phyloP scores from a whole-genome alignment of 1,140 invertebrate genomes.

The Papilio polyxenes region DNA sequence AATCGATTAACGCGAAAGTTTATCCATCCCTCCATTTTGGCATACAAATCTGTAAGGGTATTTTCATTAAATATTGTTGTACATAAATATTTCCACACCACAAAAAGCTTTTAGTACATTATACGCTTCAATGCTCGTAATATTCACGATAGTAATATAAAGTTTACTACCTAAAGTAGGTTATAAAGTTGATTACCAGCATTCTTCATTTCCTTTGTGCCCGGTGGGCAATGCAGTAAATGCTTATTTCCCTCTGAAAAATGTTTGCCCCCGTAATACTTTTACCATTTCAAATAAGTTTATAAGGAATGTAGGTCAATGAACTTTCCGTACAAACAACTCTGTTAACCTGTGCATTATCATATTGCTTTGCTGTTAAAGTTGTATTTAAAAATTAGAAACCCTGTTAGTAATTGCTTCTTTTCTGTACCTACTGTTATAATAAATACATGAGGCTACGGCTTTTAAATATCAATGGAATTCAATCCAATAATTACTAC shows the following conservation, averaged over 20 bases:
- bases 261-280: conserved; percentile 18
- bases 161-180: conserved; percentile 13
- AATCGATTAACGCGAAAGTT: not conserved
- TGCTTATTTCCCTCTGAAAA: conserved; percentile 28
- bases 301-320: conserved; percentile 25
- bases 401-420: not conserved
- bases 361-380: not conserved
- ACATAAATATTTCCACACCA: not conserved
- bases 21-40: not conserved
- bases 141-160: conserved; percentile 15
- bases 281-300: conserved; percentile 38
- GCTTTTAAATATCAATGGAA: not conserved
- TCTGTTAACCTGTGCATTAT: not conserved
- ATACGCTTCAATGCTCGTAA: not conserved
- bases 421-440: not conserved
- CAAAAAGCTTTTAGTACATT: not conserved
- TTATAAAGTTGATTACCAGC: conserved; percentile 26
- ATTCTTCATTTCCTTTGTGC: conserved; percentile 26
- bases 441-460: not conserved
- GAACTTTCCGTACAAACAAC: conserved; percentile 13
- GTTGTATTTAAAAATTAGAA: not conserved
- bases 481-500: not conserved
- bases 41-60: not conserved
- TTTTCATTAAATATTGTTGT: not conserved
- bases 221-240: conserved; percentile 18